phyloP scores from a whole-genome alignment of 2,888 invertebrate species.

The Scaptomyza parva region DNA sequence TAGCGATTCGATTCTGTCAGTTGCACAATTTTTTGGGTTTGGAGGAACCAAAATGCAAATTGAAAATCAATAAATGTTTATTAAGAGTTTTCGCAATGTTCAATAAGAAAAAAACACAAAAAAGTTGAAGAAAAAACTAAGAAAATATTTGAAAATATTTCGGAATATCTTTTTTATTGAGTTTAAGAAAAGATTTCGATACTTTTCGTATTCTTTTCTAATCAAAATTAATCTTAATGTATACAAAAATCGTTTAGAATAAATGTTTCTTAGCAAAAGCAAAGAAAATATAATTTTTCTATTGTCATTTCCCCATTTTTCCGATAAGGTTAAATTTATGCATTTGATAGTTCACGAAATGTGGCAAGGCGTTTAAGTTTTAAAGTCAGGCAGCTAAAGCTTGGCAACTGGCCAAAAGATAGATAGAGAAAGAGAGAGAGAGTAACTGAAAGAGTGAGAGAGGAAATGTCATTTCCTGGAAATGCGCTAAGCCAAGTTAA shows the following conservation, averaged over 20 bases:
- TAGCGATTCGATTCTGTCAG: neutral
- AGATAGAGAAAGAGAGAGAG: conserved; percentile 17
- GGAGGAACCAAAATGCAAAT: neutral
- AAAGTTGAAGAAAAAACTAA: no score
- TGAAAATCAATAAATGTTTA: neutral
- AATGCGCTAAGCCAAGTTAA: conserved; percentile 48
- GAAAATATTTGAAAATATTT: no score
- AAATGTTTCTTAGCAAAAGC: no score
- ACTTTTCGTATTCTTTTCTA: no score
- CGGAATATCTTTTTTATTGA: no score
- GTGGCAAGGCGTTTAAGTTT: conserved; percentile 9
- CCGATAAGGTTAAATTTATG: neutral
- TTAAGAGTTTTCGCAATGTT: neutral
- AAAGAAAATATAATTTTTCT: neutral
- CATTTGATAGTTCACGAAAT: conserved; percentile 8
- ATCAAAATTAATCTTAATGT: no score
- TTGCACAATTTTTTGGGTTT: neutral
- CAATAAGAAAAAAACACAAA: no score
- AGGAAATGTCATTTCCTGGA: conserved; percentile 75
- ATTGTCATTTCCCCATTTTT: neutral
- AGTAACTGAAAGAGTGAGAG: conserved; percentile 4
- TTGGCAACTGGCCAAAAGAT: conserved; percentile 2
- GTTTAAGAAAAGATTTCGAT: no score
- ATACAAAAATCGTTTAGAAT: no score
- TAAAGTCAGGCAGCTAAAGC: conserved; percentile 7